These are phyloP conservation scores for Muricea muricata DNA, from an alignment of 92 coral and sea anemone genomes.

Conservation along the genomic window DNA sequence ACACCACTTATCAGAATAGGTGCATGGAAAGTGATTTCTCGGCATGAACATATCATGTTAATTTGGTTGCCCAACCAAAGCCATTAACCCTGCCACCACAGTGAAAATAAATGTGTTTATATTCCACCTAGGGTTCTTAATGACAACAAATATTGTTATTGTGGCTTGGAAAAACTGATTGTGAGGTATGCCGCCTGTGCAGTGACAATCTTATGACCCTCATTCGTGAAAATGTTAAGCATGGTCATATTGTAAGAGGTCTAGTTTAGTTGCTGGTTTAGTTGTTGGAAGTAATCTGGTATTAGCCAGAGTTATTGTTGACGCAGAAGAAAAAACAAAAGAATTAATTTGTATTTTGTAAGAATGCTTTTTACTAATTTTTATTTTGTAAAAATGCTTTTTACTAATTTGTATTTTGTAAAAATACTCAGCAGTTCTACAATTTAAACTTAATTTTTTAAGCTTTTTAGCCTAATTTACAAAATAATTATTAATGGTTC, in stretches of 20 bases:
- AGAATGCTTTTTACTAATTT: no score
- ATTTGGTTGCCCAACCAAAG: conserved; percentile 5
- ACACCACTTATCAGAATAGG: conserved; percentile 9
- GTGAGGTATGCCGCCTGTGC: conserved; percentile 57
- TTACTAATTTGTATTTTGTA: no score
- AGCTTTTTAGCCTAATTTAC: neutral
- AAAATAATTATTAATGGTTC: no score
- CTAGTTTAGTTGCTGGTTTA: neutral
- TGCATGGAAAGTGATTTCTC: neutral
- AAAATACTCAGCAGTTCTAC: no score
- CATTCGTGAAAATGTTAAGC: conserved; percentile 48
- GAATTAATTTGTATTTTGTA: no score
- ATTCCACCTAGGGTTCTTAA: conserved; percentile 62
- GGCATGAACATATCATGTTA: neutral
- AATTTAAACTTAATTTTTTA: neutral
- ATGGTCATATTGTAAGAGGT: neutral
- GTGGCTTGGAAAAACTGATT: conserved; percentile 35
- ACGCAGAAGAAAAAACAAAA: no score
- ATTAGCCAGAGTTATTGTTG: no score
- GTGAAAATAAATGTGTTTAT: conserved; percentile 44
- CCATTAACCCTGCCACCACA: conserved; percentile 18
- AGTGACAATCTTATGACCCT: conserved; percentile 50
- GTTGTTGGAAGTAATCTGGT: neutral
- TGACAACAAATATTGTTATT: conserved; percentile 58
- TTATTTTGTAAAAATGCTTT: no score